Base-by-base conservation (phyloP, 2,797 vertebrate genomes). In the Gymnoscopelus braueri region DNA sequence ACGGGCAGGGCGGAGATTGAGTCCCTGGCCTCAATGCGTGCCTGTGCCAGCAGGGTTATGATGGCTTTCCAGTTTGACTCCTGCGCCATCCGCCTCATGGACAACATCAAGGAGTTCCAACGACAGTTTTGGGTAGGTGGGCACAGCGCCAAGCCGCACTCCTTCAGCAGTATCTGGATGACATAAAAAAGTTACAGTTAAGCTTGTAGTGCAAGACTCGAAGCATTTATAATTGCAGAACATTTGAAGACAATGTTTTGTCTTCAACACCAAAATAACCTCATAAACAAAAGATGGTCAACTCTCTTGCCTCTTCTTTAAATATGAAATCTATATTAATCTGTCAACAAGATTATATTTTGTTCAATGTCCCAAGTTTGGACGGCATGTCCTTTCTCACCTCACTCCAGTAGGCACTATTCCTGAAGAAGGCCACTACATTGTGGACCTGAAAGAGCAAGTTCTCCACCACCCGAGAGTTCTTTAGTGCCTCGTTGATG, bases 341-440 rank as follows among this genome's bases (percentile, higher is more conserved):
- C 32, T 35, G 32, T 35, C 32, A 35, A 35, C 32, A 5, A 35
- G 32, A 35, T 35, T 35, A 5, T 0, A 35, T 35, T 32, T 32
- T 32, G 29, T 32, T 32, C 5, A 35, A 35, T 35, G 26, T 60
- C 58, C 3, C 13, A 11, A 14, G 13, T 14, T 12, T 23, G 24
- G 24, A 7, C 24, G 8, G 11, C 6, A 14, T n/a, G 13, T n/a
- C 56, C 15, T n/a, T 47, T 13, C 80, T 5, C 77, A 92, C 91
- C 83, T 94, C 90, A 0, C 86, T 92, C 94, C 94, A 95, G 81
- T 92, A 93, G 66, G 77, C 15, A 2, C 79, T 94, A 72, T 68
- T 83, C 60, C 91, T 89, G 63, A 95, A 94, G 73, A 94, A 95
- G 54, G 90, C 86, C 67, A 94, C 88, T 19, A 94, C 87, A 0